Conservation (phyloP, 1,140 invertebrate genomes). For the Drosophila kohkoa region DNA sequence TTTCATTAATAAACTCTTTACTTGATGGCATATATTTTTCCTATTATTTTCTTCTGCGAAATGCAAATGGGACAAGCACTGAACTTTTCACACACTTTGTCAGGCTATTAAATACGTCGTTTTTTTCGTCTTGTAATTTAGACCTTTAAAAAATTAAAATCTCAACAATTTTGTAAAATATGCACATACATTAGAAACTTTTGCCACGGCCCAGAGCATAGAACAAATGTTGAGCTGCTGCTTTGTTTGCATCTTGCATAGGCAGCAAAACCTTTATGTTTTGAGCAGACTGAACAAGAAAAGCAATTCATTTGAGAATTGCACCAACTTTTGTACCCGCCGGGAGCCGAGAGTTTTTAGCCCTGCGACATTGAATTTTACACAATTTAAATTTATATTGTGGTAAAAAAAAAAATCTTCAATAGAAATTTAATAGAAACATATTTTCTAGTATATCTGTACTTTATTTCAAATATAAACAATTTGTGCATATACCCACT, state of each 20-base stretch:
- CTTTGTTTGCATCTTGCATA: background rate
- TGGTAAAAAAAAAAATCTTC: too few species aligned
- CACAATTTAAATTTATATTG: too few species aligned
- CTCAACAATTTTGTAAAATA: conserved; percentile 22
- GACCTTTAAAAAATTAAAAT: conserved; percentile 5
- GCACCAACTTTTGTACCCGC: background rate
- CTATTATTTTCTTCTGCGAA: conserved; percentile 20
- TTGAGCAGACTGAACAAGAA: background rate
- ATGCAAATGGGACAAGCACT: conserved; percentile 43
- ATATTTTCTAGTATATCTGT: too few species aligned
- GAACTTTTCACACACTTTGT: conserved; percentile 16
- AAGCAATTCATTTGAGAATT: background rate
- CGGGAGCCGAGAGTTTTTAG: background rate
- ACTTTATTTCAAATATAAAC: background rate
- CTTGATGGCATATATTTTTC: conserved; percentile 56
- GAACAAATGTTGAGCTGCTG: background rate
- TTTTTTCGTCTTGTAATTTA: conserved; percentile 2
- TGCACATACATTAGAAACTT: conserved; percentile 30
- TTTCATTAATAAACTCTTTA: conserved; percentile 57
- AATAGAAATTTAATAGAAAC: too few species aligned
- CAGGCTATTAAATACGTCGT: conserved; percentile 12
- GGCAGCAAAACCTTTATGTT: background rate
- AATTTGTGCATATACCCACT: background rate
- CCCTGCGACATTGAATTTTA: background rate
- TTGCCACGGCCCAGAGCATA: background rate